phyloP scores from a whole-genome alignment of 2,888 invertebrate species.

The Liposcelis brunnea region DNA sequence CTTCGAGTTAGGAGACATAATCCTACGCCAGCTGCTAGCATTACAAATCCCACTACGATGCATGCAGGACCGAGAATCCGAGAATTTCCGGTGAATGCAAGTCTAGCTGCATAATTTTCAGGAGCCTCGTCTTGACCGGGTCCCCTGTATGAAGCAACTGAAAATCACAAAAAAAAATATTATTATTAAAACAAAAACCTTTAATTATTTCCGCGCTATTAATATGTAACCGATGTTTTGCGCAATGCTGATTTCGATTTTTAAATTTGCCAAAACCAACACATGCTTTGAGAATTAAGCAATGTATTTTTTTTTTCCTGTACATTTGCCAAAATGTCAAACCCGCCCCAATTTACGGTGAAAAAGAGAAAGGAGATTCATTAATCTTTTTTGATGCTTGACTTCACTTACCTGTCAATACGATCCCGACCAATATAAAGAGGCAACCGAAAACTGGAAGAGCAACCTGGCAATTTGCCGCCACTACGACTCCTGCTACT shows the following conservation, averaged over 20 bases:
- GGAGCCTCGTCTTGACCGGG: constrained; percentile 54
- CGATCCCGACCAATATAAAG: constrained; percentile 56
- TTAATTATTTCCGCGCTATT: constrained; percentile 9
- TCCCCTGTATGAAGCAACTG: constrained; percentile 57
- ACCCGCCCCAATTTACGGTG: background rate
- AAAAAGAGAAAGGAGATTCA: background rate
- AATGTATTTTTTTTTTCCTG: too few relatives aligned
- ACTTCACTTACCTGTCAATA: constrained; percentile 44
- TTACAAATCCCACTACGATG: constrained; percentile 53
- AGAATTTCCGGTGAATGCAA: constrained; percentile 56
- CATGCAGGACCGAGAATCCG: constrained; percentile 54
- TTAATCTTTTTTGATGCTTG: background rate
- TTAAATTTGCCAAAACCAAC: too few relatives aligned
- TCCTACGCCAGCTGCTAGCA: constrained; percentile 47
- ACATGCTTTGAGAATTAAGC: too few relatives aligned
- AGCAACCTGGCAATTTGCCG: constrained; percentile 60
- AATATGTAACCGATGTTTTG: constrained; percentile 1
- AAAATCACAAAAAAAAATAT: constrained; percentile 19
- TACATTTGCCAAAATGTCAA: background rate
- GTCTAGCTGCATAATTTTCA: constrained; percentile 50
- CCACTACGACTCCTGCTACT: constrained; percentile 58
- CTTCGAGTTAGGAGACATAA: constrained; percentile 48
- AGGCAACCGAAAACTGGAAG: constrained; percentile 59
- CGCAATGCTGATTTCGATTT: too few relatives aligned
- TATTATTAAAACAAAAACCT: constrained; percentile 1